Evolutionary conservation across 2,888 invertebrate genomes (phyloP).

Genomic region (Phortica magna): DNA sequence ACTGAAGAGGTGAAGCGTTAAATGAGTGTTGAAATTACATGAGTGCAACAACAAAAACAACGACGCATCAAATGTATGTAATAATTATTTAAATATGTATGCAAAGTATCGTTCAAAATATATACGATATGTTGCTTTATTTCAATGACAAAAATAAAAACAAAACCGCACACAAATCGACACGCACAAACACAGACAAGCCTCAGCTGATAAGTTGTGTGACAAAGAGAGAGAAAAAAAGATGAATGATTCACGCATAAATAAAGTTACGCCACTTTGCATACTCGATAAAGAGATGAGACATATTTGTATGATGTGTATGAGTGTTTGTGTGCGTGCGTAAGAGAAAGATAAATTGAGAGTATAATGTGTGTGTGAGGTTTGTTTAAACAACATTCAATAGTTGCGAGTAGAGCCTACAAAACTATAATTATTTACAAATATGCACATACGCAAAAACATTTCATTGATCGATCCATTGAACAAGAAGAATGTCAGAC

Average conservation of each 20-base stretch:
- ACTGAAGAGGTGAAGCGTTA: not conserved
- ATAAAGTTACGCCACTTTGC: slow-evolving; percentile 7
- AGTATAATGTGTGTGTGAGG: too few relatives aligned
- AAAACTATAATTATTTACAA: not conserved
- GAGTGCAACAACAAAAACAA: not conserved
- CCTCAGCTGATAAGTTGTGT: not conserved
- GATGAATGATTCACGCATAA: slow-evolving; percentile 22
- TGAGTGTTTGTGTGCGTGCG: not conserved
- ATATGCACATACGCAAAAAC: not conserved
- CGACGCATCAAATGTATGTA: not conserved
- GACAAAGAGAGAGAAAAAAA: not conserved
- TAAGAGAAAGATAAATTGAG: not conserved
- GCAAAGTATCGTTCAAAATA: not conserved
- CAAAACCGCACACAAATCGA: not conserved
- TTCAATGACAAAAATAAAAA: slow-evolving; percentile 12
- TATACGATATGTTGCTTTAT: not conserved
- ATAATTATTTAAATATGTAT: not conserved
- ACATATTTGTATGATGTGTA: not conserved
- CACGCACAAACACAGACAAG: not conserved
- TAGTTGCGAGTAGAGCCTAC: too few relatives aligned
- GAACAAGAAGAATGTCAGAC: not conserved
- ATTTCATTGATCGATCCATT: slow-evolving; percentile 2
- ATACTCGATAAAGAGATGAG: not conserved
- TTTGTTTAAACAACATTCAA: too few relatives aligned
- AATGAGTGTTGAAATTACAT: not conserved